phyloP scores from a whole-genome alignment of 1,140 invertebrate species.

The Drosophila kanapiae region DNA sequence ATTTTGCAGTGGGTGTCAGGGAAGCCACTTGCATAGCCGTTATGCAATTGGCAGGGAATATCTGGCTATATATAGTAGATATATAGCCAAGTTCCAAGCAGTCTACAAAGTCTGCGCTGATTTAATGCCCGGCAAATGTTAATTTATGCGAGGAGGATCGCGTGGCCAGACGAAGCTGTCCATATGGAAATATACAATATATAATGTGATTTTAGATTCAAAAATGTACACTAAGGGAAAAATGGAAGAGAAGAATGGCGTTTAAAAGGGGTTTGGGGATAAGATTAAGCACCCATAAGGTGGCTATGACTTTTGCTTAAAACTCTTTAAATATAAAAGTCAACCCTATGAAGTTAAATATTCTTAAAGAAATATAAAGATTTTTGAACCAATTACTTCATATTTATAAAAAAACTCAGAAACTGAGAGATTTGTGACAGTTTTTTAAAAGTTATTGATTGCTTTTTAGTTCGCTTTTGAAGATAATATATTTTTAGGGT shows the following conservation, averaged over 20 bases:
- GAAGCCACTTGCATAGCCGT: constrained; percentile 31
- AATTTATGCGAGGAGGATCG: constrained; percentile 71
- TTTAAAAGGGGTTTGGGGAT: not conserved
- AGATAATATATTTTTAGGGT: not conserved
- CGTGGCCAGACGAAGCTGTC: constrained; percentile 63
- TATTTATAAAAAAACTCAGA: too few species aligned
- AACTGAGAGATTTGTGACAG: not conserved
- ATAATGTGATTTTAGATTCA: constrained; percentile 32
- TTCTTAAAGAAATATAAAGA: too few species aligned
- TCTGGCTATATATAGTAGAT: constrained; percentile 5
- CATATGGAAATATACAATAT: constrained; percentile 23
- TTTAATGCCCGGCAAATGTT: constrained; percentile 72
- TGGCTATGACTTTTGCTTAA: too few species aligned
- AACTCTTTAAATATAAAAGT: too few species aligned
- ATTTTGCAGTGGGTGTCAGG: constrained; percentile 22
- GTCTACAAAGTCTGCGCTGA: constrained; percentile 58
- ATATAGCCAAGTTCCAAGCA: constrained; percentile 38
- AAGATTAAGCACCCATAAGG: too few species aligned
- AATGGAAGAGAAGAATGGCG: not conserved
- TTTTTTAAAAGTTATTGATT: too few species aligned
- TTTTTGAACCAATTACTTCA: too few species aligned
- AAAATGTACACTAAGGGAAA: constrained; percentile 36
- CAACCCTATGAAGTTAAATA: too few species aligned
- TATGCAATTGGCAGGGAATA: constrained; percentile 42
- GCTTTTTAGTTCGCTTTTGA: too few species aligned